These are phyloP conservation scores for Sebastes diploproa DNA, from an alignment of 2,797 vertebrate species.

Conservation along the genomic window DNA sequence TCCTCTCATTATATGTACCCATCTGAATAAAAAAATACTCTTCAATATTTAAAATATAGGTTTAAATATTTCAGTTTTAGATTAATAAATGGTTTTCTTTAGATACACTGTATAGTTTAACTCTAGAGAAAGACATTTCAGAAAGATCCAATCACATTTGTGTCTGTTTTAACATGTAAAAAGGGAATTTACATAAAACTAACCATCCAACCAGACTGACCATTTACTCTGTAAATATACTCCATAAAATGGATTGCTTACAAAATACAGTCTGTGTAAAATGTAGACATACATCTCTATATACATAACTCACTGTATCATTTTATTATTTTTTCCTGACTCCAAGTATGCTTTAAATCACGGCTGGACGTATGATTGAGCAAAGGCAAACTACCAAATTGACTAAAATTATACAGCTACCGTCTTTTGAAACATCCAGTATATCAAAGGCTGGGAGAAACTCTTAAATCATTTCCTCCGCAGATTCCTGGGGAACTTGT, in stretches of 20 bases:
- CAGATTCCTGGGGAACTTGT: conserved; percentile 47
- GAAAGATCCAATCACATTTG: background rate
- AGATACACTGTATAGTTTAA: background rate
- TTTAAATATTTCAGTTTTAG: background rate
- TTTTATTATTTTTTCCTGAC: conserved; percentile 59
- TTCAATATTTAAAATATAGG: background rate
- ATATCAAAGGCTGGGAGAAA: conserved; percentile 47
- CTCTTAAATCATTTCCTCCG: conserved; percentile 52
- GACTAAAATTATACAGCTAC: conserved; percentile 61
- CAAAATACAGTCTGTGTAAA: conserved; percentile 23
- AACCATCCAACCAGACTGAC: conserved; percentile 13
- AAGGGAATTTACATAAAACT: background rate
- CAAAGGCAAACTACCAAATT: conserved; percentile 47
- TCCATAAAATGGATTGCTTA: conserved; percentile 8
- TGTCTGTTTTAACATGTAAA: background rate
- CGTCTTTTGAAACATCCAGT: conserved; percentile 51
- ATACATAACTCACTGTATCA: conserved; percentile 52
- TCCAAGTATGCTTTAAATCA: conserved; percentile 49
- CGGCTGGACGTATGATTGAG: conserved; percentile 34
- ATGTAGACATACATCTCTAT: conserved; percentile 23
- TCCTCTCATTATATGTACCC: background rate
- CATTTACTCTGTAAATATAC: conserved; percentile 29
- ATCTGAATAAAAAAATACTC: background rate
- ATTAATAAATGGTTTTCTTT: background rate
- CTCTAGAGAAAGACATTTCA: background rate